phyloP scores from a whole-genome alignment of 2,797 vertebrate species.

The Chelmon rostratus region DNA sequence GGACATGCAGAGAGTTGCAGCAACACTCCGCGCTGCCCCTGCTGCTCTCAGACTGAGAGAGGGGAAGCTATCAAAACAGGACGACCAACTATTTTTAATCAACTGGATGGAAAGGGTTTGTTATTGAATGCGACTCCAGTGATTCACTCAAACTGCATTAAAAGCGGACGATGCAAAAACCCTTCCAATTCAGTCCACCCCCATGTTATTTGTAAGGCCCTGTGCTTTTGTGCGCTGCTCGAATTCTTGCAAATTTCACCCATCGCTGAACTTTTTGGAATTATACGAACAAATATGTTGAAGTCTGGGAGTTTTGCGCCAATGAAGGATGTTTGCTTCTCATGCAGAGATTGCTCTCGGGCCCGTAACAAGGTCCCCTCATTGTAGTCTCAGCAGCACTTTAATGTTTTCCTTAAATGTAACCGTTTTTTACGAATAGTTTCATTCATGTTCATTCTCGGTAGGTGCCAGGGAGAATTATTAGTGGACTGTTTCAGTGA shows the following conservation, averaged over 20 bases:
- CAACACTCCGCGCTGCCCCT: neutral
- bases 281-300: neutral
- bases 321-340: neutral
- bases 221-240: neutral
- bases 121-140: neutral
- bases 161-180: neutral
- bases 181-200: neutral
- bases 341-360: neutral
- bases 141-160: neutral
- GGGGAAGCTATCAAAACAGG: neutral
- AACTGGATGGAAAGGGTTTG: neutral
- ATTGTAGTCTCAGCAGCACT: neutral
- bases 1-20: conserved; percentile 18
- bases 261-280: neutral
- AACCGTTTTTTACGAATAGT: neutral
- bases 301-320: neutral
- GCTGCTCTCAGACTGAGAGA: conserved; percentile 25
- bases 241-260: neutral
- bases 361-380: too few species aligned
- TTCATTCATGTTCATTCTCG: neutral
- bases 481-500: neutral
- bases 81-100: conserved; percentile 11
- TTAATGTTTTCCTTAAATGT: neutral
- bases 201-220: neutral
- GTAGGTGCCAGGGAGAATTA: neutral